Percentiles rank a stretch among this genome's conserved stretches.
Evolutionary conservation across 2,113 vertebrate genomes (phyloP).

Genomic region (Argyrosomus japonicus): DNA sequence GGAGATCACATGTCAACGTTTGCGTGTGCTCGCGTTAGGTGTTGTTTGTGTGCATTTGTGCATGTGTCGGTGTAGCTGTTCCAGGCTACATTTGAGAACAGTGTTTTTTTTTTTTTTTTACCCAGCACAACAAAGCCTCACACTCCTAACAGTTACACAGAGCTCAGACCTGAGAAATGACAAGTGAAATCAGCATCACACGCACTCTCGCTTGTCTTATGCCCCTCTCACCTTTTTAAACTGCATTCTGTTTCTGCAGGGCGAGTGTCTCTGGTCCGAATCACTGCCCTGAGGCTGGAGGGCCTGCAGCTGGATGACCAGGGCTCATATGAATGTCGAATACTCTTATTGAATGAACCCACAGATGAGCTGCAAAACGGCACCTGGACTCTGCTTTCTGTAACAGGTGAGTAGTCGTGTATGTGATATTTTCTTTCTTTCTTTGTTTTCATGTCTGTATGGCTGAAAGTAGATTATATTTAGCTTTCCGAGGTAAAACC

Average conservation of each 20-base stretch:
- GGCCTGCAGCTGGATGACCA: conserved; percentile 88
- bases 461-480: not conserved
- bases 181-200: conserved; percentile 38
- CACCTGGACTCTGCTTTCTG: conserved; percentile 91
- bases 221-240: conserved; percentile 9
- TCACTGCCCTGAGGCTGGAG: conserved; percentile 86
- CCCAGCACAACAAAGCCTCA: conserved; percentile 2
- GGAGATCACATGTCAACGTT: conserved; percentile 72
- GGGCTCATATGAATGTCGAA: conserved; percentile 93
- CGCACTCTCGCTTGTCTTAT: not conserved
- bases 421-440: not conserved
- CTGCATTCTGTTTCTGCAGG: conserved; percentile 79
- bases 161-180: conserved; percentile 24
- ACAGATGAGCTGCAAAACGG: conserved; percentile 89
- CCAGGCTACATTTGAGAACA: conserved; percentile 37
- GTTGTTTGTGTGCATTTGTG: conserved; percentile 3
- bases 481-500: not conserved
- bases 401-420: conserved; percentile 83
- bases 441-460: not conserved
- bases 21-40: conserved; percentile 14
- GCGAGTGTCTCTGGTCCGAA: conserved; percentile 86
- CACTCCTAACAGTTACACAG: conserved; percentile 14
- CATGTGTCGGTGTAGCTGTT: not conserved
- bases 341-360: conserved; percentile 89
- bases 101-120: not conserved